Conservation (phyloP, 2,113 vertebrate species). For the Sphaerodactylus townsendi region DNA sequence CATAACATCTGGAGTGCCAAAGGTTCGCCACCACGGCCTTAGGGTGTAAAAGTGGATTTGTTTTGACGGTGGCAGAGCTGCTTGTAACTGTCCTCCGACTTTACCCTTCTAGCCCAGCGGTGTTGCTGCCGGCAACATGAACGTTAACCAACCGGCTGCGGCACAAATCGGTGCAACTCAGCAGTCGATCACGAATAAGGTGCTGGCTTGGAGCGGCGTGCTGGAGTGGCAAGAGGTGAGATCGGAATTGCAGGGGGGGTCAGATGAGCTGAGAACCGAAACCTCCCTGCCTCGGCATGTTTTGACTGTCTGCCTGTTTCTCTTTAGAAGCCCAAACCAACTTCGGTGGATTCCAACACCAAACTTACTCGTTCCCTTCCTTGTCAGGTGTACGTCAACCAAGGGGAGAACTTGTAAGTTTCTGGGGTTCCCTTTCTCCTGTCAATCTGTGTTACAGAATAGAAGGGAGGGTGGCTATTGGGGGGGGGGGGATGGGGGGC, state of each 20-base stretch:
- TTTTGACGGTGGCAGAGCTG: neutral
- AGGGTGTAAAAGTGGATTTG: too few species aligned
- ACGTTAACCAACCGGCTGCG: slow-evolving; percentile 50
- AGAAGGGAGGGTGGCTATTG: neutral
- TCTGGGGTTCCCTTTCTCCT: slow-evolving; percentile 32
- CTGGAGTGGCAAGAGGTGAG: slow-evolving; percentile 94
- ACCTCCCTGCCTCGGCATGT: neutral
- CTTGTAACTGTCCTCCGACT: neutral
- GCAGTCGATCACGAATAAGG: slow-evolving; percentile 84
- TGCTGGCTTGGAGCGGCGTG: slow-evolving; percentile 90
- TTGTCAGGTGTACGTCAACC: slow-evolving; percentile 92
- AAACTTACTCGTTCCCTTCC: slow-evolving; percentile 90
- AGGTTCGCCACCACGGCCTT: too few species aligned
- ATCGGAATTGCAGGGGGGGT: neutral
- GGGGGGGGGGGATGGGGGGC: fast-evolving
- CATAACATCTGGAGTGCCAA: too few species aligned
- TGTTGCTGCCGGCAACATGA: slow-evolving; percentile 62
- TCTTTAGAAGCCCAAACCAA: slow-evolving; percentile 87
- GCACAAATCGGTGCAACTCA: slow-evolving; percentile 69
- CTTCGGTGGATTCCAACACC: slow-evolving; percentile 85
- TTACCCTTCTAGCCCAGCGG: neutral
- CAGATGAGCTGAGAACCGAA: fast-evolving
- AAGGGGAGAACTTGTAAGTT: slow-evolving; percentile 91
- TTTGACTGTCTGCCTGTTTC: neutral
- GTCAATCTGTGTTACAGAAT: neutral